phyloP scores from a whole-genome alignment of 2,113 vertebrate species.

The Gorsachius goisagi region DNA sequence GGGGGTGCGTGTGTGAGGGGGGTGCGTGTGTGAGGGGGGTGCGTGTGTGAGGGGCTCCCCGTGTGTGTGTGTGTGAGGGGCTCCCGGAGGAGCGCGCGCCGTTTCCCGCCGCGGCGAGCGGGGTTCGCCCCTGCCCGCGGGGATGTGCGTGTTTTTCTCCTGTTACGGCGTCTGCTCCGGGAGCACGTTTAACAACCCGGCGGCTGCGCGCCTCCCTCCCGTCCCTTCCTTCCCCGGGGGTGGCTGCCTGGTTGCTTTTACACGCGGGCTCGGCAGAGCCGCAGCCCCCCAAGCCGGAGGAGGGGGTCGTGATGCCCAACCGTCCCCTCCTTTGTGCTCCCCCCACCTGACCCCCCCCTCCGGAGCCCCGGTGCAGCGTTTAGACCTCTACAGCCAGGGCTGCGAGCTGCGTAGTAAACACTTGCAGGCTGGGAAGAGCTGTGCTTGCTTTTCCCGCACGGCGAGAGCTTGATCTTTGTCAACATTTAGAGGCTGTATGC shows the following conservation, averaged over 20 bases:
- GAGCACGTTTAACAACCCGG: no score
- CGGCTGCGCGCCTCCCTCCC: no score
- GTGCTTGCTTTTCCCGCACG: not conserved
- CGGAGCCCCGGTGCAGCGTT: not conserved
- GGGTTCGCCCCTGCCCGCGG: no score
- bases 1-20: no score
- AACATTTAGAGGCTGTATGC: not conserved
- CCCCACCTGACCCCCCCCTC: not conserved
- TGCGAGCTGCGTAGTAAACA: slow-evolving; percentile 41
- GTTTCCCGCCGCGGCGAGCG: no score
- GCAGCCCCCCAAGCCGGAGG: not conserved
- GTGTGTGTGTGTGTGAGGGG: no score
- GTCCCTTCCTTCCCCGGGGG: no score
- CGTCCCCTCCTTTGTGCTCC: not conserved
- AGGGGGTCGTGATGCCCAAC: not conserved
- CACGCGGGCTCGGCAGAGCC: not conserved
- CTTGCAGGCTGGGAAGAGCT: not conserved
- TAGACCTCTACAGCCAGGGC: not conserved
- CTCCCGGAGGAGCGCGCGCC: no score
- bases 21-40: no score
- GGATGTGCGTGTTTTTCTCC: no score
- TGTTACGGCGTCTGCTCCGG: no score
- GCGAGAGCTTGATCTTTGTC: slow-evolving; percentile 13
- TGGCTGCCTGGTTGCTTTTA: not conserved
- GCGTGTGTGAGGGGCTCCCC: no score